Evolutionary conservation across 1,140 invertebrate species (phyloP).

Genomic region (Drosophila navojoa): DNA sequence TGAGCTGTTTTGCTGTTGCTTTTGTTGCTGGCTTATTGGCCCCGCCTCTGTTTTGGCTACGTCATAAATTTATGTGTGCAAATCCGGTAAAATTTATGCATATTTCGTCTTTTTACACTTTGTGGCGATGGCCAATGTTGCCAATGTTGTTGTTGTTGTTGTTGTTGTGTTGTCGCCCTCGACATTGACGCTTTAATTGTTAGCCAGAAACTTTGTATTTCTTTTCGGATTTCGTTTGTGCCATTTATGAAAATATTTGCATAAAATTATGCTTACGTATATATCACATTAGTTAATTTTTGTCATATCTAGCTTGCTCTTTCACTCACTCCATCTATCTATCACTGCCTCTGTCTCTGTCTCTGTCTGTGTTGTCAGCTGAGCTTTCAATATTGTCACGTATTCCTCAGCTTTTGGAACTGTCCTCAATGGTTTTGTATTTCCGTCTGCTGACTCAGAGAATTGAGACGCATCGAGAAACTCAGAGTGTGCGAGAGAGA

Average conservation of each 20-base stretch:
- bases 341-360: neutral
- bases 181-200: constrained; percentile 73
- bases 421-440: constrained; percentile 45
- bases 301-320: constrained; percentile 6
- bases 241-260: constrained; percentile 46
- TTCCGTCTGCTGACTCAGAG: constrained; percentile 65
- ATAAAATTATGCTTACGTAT: constrained; percentile 70
- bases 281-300: constrained; percentile 55
- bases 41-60: constrained; percentile 32
- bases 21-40: constrained; percentile 15
- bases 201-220: constrained; percentile 8
- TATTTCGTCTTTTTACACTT: constrained; percentile 44
- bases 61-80: constrained; percentile 54
- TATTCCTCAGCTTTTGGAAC: constrained; percentile 36
- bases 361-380: neutral
- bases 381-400: constrained; percentile 55
- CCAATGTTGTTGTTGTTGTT: constrained; percentile 1
- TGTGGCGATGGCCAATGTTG: constrained; percentile 10
- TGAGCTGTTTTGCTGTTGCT: constrained; percentile 6
- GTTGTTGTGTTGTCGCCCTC: constrained; percentile 33
- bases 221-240: constrained; percentile 11
- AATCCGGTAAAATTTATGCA: constrained; percentile 65
- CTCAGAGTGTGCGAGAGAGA: neutral
- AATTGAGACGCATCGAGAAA: neutral
- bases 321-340: constrained; percentile 1